Evolutionary conservation across 2,113 vertebrate species (phyloP).

Genomic region (Cisticola juncidis): DNA sequence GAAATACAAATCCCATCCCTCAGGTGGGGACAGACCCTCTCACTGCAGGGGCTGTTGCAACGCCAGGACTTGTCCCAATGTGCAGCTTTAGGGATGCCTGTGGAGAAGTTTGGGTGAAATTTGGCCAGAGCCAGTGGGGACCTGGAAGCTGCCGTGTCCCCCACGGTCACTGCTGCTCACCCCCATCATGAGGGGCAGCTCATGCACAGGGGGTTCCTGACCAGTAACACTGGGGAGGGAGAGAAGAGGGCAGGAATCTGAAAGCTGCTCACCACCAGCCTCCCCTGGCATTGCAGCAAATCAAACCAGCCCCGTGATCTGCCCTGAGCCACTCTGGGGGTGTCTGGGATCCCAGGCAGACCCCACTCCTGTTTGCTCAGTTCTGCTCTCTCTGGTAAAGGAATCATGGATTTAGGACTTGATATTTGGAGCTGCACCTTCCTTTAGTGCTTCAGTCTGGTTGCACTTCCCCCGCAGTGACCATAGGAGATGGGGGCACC

Average conservation of each 20-base stretch:
- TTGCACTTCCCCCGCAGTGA: too few relatives aligned
- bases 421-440: background rate
- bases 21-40: background rate
- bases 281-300: background rate
- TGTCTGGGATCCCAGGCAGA: background rate
- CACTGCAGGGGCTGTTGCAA: background rate
- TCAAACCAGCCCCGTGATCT: background rate
- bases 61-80: background rate
- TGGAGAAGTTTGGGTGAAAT: background rate
- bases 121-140: background rate
- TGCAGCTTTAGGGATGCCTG: too few relatives aligned
- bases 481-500: background rate
- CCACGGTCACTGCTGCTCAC: background rate
- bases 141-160: rapidly evolving
- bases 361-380: background rate
- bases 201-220: background rate
- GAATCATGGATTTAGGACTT: rapidly evolving
- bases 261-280: background rate
- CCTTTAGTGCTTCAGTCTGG: background rate
- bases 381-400: background rate
- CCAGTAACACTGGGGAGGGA: background rate
- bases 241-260: background rate
- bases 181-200: rapidly evolving
- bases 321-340: background rate
- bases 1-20: rapidly evolving